These are phyloP conservation scores for Ptilorrhoa leucosticta DNA, from an alignment of 2,113 vertebrate genomes.

Conservation along the genomic window DNA sequence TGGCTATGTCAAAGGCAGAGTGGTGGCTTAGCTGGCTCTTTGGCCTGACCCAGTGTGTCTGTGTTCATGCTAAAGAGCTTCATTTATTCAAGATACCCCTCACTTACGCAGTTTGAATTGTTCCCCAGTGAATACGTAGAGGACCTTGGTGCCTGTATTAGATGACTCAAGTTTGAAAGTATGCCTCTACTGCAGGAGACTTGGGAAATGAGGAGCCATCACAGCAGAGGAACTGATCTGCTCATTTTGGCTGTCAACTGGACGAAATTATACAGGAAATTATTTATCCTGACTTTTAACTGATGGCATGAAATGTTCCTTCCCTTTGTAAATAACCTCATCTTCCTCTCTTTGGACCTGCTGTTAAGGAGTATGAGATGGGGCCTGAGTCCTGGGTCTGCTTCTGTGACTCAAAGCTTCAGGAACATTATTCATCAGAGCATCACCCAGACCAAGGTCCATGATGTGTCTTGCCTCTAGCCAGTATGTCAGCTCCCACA, in stretches of 20 bases:
- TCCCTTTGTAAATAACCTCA: neutral
- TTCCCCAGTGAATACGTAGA: accelerated
- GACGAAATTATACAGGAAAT: neutral
- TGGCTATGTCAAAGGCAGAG: neutral
- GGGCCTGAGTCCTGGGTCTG: neutral
- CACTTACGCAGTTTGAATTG: neutral
- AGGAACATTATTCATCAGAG: neutral
- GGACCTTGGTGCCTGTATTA: neutral
- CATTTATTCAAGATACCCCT: neutral
- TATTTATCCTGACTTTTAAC: neutral
- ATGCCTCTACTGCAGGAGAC: neutral
- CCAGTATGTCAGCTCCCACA: neutral
- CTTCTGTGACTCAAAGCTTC: neutral
- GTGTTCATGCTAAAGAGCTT: neutral
- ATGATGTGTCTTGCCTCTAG: neutral
- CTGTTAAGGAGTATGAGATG: neutral
- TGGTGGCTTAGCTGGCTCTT: neutral
- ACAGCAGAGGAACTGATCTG: neutral
- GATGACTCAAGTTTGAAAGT: neutral
- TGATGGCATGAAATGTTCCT: neutral
- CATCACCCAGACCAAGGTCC: neutral
- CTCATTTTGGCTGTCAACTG: neutral
- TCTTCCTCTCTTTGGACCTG: neutral
- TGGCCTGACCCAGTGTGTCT: neutral
- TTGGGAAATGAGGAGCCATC: neutral